These are phyloP conservation scores for Platalea minor DNA, from an alignment of 2,797 vertebrate species.

Conservation along the genomic window DNA sequence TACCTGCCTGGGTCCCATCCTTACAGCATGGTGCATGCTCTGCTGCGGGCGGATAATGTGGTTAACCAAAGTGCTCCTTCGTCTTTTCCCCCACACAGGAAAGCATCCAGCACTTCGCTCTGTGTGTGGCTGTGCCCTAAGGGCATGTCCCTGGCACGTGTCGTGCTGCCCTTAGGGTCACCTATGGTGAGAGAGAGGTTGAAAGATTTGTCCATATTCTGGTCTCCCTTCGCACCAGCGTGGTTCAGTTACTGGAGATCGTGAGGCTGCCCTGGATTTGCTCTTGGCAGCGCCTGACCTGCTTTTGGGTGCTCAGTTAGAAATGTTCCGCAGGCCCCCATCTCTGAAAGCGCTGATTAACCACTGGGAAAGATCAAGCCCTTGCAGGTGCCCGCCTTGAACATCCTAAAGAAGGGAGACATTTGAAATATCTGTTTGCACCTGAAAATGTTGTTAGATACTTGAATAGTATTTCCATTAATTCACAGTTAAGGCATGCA, in stretches of 20 bases:
- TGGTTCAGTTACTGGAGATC: accelerated
- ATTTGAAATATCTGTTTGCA: background rate
- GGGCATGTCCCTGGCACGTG: background rate
- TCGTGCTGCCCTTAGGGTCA: background rate
- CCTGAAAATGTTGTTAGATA: background rate
- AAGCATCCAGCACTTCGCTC: background rate
- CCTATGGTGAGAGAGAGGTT: background rate
- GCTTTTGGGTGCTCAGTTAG: background rate
- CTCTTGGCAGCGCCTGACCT: background rate
- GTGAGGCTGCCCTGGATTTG: background rate
- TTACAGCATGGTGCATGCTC: accelerated
- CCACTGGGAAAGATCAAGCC: too few species aligned
- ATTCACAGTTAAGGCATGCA: background rate
- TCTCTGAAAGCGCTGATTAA: background rate
- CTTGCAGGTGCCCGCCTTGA: background rate
- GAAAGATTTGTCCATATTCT: background rate
- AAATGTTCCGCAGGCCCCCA: background rate
- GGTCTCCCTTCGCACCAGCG: background rate
- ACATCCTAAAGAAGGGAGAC: background rate
- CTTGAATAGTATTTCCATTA: background rate
- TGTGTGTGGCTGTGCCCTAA: background rate
- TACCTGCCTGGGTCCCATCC: background rate
- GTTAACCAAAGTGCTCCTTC: background rate
- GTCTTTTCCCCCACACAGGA: background rate
- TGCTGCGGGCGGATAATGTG: background rate